Evolutionary conservation across 1,140 invertebrate genomes (phyloP), one percentile per base, ranked within the genome.

Genomic region (Drosophila repleta): DNA sequence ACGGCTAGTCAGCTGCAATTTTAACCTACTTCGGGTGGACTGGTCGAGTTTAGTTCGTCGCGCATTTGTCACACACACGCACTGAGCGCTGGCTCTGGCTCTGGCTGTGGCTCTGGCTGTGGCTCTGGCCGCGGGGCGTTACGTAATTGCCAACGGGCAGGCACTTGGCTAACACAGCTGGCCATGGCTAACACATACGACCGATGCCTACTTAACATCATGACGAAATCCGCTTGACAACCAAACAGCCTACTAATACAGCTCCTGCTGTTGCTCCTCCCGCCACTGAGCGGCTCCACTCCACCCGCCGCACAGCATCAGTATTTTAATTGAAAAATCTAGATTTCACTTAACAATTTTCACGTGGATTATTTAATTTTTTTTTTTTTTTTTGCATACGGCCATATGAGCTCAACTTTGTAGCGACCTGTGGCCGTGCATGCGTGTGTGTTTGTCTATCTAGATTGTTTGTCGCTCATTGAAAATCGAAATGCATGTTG

Each of bases 1-100:
- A 63, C 29, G 43, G 48, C 61, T 57, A 71, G 61, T 71, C 68
- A 65, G 62, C 69, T 72, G 55, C 69, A 58, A 64, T 66, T 71
- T 65, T 70, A 79, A 79, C 77, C 77, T 79, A 79, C 70, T 76
- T 79, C 72, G 53, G 24, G 7, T 43, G 56, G 49, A 66, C 69
- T 70, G 61, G 67, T 58, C 67, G 67, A 74, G 72, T 70, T 74
- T 74, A 74, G 67, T 63, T 70, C 60, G 72, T 39, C 63, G 69
- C 49, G 48, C 67, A 64, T 70, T 60, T 75, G 68, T 71, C 67
- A 70, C 72, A 75, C 72, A 71, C 67, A 75, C 72, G 61, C 67
- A 70, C 67, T 43, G 39, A 48, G 45, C 53, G 51, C 61, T 43
- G 49, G 60, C 60, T n/a, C n/a, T n/a, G n/a, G n/a, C n/a, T n/a